Evolutionary conservation across 2,888 invertebrate genomes (phyloP), one percentile per base, ranked within the genome.

Genomic region (Lochmaea crataegi): DNA sequence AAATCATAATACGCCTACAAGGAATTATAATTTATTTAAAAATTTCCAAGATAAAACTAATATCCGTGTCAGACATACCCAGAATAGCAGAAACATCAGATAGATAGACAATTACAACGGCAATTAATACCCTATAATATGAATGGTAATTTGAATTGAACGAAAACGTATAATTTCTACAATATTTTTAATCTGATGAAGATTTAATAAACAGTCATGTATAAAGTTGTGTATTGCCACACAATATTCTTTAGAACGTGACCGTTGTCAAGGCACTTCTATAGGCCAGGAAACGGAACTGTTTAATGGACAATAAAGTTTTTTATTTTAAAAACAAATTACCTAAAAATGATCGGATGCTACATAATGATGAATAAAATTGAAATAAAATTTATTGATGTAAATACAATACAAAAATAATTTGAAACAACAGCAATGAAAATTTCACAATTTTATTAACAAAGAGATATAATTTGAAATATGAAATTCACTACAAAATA

Each of bases 151-250:
- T 53, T 53, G 53, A 53, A 53, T 16, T n/a, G 53, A 53, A 53
- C 10, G 53, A 18, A 53, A 53, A 53, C 53, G 18, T 53, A 18
- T 53, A 53, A 53, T 53, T 18, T 53, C 53, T 2, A 53, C 2
- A 18, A 53, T 53, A 53, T 53, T 53, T 53, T 53, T 53, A 53
- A 53, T 53, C 53, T 53, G 53, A 53, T 53, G 53, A 53, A 16
- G 53, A 53, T 18, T 53, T 53, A 53, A 53, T 53, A 18, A 53
- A 53, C 18, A 53, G 18, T 53, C 2, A 53, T 53, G 53, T 48
- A 48, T 14, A 5, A 6, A 48, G 14, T n/a, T 48, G n/a, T 48
- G 6, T 53, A 53, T 53, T 53, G 53, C 51, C 53, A 53, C 53
- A 53, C 53, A 53, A 53, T 53, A 53, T 53, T 53, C 53, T 16